A percentile compares a stretch with the other conserved stretches of the same genome.
These are phyloP conservation scores for Siniperca knerii DNA, from an alignment of 2,113 vertebrate genomes.

Conservation along the genomic window DNA sequence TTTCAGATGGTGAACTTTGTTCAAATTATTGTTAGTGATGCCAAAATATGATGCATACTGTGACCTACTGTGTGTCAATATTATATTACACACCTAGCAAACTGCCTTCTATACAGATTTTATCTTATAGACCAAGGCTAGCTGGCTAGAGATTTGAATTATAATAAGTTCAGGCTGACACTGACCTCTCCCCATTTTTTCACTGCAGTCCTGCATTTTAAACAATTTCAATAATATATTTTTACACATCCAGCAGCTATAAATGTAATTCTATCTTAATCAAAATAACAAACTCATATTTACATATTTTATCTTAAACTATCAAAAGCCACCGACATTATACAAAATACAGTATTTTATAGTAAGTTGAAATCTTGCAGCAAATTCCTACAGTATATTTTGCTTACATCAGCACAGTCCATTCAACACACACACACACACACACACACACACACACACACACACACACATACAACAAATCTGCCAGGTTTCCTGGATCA, in stretches of 20 bases:
- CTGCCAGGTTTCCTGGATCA: conserved; percentile 33
- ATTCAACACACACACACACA: not conserved
- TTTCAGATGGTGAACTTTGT: not conserved
- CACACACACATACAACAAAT: conserved; percentile 11
- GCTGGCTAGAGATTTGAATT: conserved; percentile 35
- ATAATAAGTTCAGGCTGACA: conserved; percentile 56
- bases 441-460: not conserved
- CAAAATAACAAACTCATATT: conserved; percentile 15
- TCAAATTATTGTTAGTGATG: not conserved
- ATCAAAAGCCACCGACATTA: conserved; percentile 18
- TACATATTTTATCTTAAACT: conserved; percentile 10
- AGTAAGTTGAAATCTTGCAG: conserved; percentile 8
- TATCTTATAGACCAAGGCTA: conserved; percentile 19
- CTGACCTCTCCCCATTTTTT: conserved; percentile 33
- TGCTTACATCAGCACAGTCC: conserved; percentile 11
- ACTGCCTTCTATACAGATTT: conserved; percentile 40
- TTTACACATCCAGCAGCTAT: conserved; percentile 9
- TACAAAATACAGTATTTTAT: conserved; percentile 27
- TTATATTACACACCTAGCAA: conserved; percentile 15
- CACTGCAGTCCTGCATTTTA: conserved; percentile 34
- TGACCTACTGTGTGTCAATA: conserved; percentile 13
- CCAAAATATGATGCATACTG: conserved; percentile 23
- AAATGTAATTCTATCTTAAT: conserved; percentile 8
- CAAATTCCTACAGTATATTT: conserved; percentile 22
- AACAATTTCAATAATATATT: conserved; percentile 22